Base-by-base conservation (phyloP, 2,797 vertebrate species). In the Micromesistius poutassou region DNA sequence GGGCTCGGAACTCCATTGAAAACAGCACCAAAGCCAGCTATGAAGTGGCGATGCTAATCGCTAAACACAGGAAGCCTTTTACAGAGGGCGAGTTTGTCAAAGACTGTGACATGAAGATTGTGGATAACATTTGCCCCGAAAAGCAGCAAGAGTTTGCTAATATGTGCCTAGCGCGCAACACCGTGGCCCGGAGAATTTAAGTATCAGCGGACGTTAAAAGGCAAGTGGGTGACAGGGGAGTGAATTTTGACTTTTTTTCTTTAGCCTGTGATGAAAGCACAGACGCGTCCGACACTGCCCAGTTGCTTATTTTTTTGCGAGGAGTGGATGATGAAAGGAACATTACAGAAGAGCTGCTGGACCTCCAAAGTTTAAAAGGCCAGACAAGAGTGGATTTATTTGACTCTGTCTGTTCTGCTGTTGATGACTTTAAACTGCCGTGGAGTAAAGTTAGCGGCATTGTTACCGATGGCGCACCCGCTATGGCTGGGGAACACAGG, bases 281-380 rank as follows among this genome's bases (percentile, higher is more conserved):
- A 1, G 80, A 82, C 73, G 70, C 30, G 3, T 85, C 76, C 42
- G 77, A 87, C 74, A 72, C 82, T 38, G 74, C 82, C 5, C 79
- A 80, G 76, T 30, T 84, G 35, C 76, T 82, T 9, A 76, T 80
- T 74, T 83, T 81, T 83, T 82, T 83, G 25, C 78, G 79, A 79
- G 79, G 76, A 76, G 40, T 79, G 14, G 77, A 79, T 30, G 7
- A 76, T 30, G 42, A 81, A 7, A 81, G 81, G 75, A 79, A 79
- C 42, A 30, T 77, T 8, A 80, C 33, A 22, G 76, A 83, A 30
- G 71, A 80, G 68, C 40, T 81, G 7, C 77, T 84, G 40, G 79
- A 79, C 75, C 78, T 80, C 71, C 66, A 80, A 55, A 79, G 75
- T 62, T 35, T 85, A 4, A 80, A 77, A 33, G 74, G 31, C 46